Base-by-base conservation (phyloP, 2,888 invertebrate genomes). In the Papilio demoleus region DNA sequence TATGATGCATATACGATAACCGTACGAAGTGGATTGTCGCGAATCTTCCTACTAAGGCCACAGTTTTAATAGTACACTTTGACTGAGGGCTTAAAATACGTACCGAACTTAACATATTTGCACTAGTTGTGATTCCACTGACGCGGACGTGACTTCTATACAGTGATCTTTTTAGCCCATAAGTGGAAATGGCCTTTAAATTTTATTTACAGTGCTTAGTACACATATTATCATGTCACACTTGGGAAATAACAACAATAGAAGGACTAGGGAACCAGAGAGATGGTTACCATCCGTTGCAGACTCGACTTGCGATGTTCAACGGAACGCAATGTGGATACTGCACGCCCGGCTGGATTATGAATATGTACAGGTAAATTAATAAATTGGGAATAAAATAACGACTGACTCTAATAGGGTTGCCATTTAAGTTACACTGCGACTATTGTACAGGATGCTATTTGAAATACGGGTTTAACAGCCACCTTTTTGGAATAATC, bases 291-390 rank as follows among this genome's bases (percentile, higher is more conserved):
- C 95, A 96, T 78, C 88, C 93, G 1, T 92, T 96, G 27, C 96
- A 96, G 79, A 87, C 86, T 11, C 88, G 94, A 0, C 82, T 96
- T 70, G 95, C 95, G 0, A 84, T 92, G n/a, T 94, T 94, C 83
- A 94, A 95, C 79, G 96, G 95, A 1, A 95, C 95, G 0, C 96
- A 96, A 78, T 96, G 96, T 78, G 96, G 96, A 1, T 96, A 93
- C 79, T 97, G 97, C 79, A 94, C 95, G 0, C 95, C 96, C 0
- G 97, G 96, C 11, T 95, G 96, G 94, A 94, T 96, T 63, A 96
- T 96, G 95, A 95, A 94, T 77, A 96, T 96, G 95, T 93, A 94
- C 85, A 94, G 95, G 95, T 95, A 82, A 73, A 45, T 11, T 31
- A 45, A 1, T 47, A n/a, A 58, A 14, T n/a, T n/a, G n/a, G n/a